Evolutionary conservation across 2,888 invertebrate species (phyloP).

Genomic region (Elmis aenea): DNA sequence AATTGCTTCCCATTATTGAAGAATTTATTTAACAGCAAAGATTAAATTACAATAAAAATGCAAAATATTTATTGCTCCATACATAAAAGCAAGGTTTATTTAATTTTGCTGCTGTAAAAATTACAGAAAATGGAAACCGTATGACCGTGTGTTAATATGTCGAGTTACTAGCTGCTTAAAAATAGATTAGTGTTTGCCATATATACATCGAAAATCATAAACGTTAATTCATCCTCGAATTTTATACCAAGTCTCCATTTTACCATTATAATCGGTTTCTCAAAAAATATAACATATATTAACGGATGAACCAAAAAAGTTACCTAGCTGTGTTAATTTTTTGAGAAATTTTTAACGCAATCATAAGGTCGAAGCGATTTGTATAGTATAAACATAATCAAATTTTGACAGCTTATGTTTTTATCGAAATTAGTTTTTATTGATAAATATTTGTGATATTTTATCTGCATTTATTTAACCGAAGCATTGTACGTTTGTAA

Average conservation of each 20-base stretch:
- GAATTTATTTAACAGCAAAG: no score
- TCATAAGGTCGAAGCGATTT: no score
- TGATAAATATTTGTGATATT: conserved; percentile 28
- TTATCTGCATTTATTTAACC: conserved; percentile 25
- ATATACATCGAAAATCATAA: conserved; percentile 43
- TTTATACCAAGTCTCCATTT: conserved; percentile 17
- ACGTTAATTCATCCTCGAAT: conserved; percentile 16
- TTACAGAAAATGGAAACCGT: conserved; percentile 20
- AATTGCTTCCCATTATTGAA: no score
- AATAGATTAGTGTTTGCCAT: conserved; percentile 41
- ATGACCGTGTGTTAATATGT: conserved; percentile 25
- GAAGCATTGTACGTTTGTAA: conserved; percentile 9
- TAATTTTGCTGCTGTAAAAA: conserved; percentile 17
- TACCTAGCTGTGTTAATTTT: no score
- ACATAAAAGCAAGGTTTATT: no score
- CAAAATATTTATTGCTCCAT: no score
- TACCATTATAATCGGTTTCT: no score
- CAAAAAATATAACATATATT: no score
- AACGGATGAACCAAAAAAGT: no score
- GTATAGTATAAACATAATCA: conserved; percentile 10
- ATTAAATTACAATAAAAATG: no score
- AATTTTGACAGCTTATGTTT: conserved; percentile 10
- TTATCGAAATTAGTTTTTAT: conserved; percentile 11
- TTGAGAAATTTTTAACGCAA: no score
- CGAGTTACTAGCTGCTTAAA: conserved; percentile 20